Conservation (phyloP, 2,797 vertebrate species). For the Anniella stebbinsi region DNA sequence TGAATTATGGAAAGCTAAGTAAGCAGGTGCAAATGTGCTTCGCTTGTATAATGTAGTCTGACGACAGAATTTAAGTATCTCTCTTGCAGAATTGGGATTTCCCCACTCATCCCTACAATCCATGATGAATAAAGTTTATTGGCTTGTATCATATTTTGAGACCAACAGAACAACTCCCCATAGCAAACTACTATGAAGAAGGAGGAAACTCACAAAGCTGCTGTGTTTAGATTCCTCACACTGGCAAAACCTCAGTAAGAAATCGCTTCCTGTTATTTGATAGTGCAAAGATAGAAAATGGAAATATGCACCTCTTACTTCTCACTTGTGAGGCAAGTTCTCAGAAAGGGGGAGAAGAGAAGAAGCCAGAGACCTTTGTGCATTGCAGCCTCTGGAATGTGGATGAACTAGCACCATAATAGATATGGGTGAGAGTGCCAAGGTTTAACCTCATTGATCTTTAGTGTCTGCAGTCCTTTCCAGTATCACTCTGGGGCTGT, state of each 20-base stretch:
- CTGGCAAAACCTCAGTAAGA: neutral
- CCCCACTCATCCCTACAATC: neutral
- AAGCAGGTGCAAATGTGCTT: neutral
- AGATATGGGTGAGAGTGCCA: neutral
- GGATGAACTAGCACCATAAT: neutral
- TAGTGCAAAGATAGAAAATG: neutral
- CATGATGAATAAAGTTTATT: neutral
- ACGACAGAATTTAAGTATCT: neutral
- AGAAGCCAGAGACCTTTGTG: neutral
- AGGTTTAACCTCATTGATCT: neutral
- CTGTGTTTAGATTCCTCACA: neutral
- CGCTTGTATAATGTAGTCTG: too few species aligned
- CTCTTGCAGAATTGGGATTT: neutral
- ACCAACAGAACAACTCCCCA: neutral
- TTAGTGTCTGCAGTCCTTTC: neutral
- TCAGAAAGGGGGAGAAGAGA: neutral
- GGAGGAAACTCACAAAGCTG: neutral
- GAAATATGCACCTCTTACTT: neutral
- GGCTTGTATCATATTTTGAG: neutral
- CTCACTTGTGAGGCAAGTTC: neutral
- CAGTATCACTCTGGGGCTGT: neutral
- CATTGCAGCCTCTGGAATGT: neutral
- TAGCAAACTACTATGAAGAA: neutral
- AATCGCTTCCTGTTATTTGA: neutral
- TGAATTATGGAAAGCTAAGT: neutral